phyloP scores from a whole-genome alignment of 2,113 vertebrate species.

The Ovibos moschatus region DNA sequence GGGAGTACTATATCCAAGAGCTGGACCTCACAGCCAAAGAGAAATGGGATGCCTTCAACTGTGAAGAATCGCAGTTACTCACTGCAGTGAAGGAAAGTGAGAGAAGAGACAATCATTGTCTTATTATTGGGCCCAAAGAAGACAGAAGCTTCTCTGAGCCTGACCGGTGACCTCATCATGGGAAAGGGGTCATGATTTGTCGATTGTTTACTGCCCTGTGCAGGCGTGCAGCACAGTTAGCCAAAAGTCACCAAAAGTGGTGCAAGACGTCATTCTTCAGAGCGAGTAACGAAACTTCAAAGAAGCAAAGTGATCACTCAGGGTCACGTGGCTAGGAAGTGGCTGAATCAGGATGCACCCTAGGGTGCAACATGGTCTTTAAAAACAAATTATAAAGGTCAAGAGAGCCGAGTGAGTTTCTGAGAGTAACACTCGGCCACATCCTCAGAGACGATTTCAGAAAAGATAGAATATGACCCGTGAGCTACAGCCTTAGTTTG shows the following conservation, averaged over 20 bases:
- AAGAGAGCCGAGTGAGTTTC: background rate
- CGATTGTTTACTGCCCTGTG: background rate
- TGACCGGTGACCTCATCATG: accelerated
- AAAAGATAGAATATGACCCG: accelerated
- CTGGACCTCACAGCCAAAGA: background rate
- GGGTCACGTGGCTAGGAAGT: background rate
- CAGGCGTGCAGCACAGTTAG: background rate
- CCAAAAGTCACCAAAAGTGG: background rate
- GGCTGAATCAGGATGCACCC: background rate
- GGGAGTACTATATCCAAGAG: background rate
- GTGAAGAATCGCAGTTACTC: background rate
- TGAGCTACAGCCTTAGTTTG: background rate
- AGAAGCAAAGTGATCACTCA: background rate
- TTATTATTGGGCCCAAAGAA: background rate
- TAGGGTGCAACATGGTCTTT: background rate
- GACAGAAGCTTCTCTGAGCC: background rate
- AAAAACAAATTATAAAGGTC: background rate
- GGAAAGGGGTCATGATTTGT: background rate
- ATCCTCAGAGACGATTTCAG: background rate
- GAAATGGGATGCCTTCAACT: background rate
- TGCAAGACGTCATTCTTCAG: background rate
- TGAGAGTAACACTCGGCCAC: background rate
- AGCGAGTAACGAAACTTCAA: background rate
- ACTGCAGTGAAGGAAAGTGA: background rate
- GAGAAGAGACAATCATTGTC: background rate